phyloP scores from a whole-genome alignment of 1,140 invertebrate species.

The Drosophila micromelanica region DNA sequence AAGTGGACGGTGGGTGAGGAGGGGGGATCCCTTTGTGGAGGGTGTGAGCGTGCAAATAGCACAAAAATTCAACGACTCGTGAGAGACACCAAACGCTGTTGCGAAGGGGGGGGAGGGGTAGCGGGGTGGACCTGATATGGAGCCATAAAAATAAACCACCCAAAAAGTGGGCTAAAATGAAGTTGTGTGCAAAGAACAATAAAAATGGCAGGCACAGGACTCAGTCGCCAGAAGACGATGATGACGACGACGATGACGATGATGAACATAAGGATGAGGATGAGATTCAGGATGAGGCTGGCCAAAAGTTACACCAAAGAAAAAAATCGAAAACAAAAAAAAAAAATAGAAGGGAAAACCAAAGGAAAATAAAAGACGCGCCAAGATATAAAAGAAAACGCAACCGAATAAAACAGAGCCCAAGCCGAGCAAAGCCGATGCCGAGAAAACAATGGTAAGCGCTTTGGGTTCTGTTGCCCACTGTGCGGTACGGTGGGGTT shows the following conservation, averaged over 20 bases:
- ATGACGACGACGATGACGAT: conserved; percentile 1
- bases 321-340: conserved; percentile 5
- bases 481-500: conserved; percentile 4
- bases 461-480: neutral
- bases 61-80: conserved; percentile 66
- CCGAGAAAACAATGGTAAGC: conserved; percentile 29
- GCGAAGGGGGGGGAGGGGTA: neutral
- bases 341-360: conserved; percentile 38
- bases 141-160: conserved; percentile 80
- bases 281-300: conserved; percentile 36
- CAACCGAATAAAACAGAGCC: conserved; percentile 29
- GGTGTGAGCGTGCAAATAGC: conserved; percentile 74
- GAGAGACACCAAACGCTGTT: conserved; percentile 43
- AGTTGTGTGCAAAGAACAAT: conserved; percentile 81
- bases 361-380: conserved; percentile 72
- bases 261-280: conserved; percentile 20
- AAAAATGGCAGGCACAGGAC: conserved; percentile 63
- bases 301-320: conserved; percentile 68
- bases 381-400: conserved; percentile 23
- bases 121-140: conserved; percentile 25
- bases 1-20: neutral
- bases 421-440: conserved; percentile 5
- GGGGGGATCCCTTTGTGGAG: conserved; percentile 26
- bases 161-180: conserved; percentile 80
- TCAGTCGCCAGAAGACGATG: neutral